Evolutionary conservation across 2,113 vertebrate species (phyloP), one percentile per base, ranked within the genome.

Genomic region (Semnornis frantzii): DNA sequence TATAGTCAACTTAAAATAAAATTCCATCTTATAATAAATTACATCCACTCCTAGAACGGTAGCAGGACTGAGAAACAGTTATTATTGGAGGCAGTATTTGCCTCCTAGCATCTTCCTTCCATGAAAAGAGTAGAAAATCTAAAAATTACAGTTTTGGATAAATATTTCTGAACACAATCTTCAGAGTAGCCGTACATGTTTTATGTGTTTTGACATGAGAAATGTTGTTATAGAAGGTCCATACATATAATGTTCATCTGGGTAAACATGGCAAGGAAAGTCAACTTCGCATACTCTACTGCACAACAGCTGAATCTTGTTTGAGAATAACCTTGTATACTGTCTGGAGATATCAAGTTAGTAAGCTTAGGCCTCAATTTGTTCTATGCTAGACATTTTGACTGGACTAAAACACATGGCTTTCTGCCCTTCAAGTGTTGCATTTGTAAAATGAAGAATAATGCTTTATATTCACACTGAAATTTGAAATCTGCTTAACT

Each of bases 401-500:
- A 64, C 12, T 6, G 1, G 44, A 50, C 37, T 25, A 24, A 64
- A 69, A 27, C 19, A 5, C 20, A 21, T 57, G 42, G 20, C 33
- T 70, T 85, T 60, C 30, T 70, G 16, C 46, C 31, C 57, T 39
- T 89, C 21, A 28, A 39, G 39, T 27, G 12, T 11, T 12, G 9
- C 13, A 6, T 65, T 74, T 82, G 12, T 88, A 50, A 74, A 71
- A 64, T 19, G 54, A 88, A 82, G 72, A 85, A 33, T 31, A 17
- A 3, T 34, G 33, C 12, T 81, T 83, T 84, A 64, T 75, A 77
- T 37, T 83, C 72, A 65, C 31, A 13, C 11, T 58, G 50, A 54
- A 79, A 76, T 82, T 75, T 72, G 76, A 88, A 87, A 74, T 88
- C 80, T 65, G n/a, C 10, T 71, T 92, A 78, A 72, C 63, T 93